A percentile compares a stretch with the other conserved stretches of the same genome.
These are phyloP conservation scores for Percina caprodes DNA, from an alignment of 2,113 vertebrate genomes.

Conservation along the genomic window DNA sequence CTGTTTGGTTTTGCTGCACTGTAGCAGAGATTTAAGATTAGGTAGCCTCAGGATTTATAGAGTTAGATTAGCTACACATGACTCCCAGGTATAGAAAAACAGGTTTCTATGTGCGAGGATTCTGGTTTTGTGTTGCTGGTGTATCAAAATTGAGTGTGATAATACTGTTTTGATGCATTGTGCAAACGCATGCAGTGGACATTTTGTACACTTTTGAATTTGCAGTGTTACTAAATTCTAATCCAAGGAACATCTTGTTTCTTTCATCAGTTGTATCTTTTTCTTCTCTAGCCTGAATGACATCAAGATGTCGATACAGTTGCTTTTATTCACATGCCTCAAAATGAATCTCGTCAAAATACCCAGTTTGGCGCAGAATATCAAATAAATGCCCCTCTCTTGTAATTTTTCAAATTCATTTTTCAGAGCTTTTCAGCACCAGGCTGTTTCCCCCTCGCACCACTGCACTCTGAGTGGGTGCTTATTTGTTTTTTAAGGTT, in stretches of 20 bases:
- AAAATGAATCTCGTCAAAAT: slow-evolving; percentile 29
- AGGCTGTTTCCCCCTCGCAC: slow-evolving; percentile 26
- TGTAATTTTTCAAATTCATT: slow-evolving; percentile 26
- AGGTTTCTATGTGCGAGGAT: slow-evolving; percentile 21
- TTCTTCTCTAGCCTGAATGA: background rate
- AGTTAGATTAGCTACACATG: slow-evolving; percentile 10
- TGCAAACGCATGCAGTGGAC: background rate
- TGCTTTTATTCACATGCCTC: slow-evolving; percentile 34
- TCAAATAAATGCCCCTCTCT: slow-evolving; percentile 14
- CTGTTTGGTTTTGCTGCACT: slow-evolving; percentile 29
- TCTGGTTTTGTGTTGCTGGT: slow-evolving; percentile 3
- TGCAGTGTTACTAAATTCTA: background rate
- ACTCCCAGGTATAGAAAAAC: slow-evolving; percentile 10
- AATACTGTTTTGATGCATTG: background rate
- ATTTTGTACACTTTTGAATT: background rate
- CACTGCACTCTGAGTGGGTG: slow-evolving; percentile 41
- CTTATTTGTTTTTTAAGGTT: slow-evolving; percentile 67
- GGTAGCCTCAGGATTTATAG: slow-evolving; percentile 23
- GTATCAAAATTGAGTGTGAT: slow-evolving; percentile 1
- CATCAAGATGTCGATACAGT: slow-evolving; percentile 5
- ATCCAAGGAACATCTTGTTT: background rate
- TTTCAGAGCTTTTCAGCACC: slow-evolving; percentile 27
- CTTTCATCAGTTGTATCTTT: background rate
- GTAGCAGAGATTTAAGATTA: slow-evolving; percentile 56
- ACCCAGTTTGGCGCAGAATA: slow-evolving; percentile 26